Percentiles rank a stretch among this genome's conserved stretches.
These are phyloP conservation scores for Vanessa atalanta DNA, from an alignment of 1,140 invertebrate species.

Conservation along the genomic window DNA sequence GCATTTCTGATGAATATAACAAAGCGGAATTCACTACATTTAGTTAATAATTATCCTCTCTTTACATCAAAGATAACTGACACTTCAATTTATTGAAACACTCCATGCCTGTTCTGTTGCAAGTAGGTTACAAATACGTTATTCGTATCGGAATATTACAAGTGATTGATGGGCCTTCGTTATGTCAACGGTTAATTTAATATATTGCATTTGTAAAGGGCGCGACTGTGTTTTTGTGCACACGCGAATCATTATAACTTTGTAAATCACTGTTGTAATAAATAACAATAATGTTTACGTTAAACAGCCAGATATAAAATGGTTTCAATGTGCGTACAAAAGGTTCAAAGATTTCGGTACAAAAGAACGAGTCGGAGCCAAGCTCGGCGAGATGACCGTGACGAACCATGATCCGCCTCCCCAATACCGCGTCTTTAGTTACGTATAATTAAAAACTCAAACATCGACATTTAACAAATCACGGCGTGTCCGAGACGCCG, in stretches of 20 bases:
- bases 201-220: conserved; percentile 45
- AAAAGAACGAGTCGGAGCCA: conserved; percentile 34
- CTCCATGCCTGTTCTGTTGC: conserved; percentile 37
- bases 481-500: conserved; percentile 48
- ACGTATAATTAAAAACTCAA: conserved; percentile 78
- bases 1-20: not conserved
- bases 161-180: conserved; percentile 61
- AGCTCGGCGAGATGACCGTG: conserved; percentile 47
- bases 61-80: conserved; percentile 59
- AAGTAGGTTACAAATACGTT: conserved; percentile 58
- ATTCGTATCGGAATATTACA: conserved; percentile 50
- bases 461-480: conserved; percentile 73
- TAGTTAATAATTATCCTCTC: conserved; percentile 50
- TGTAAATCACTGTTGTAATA: conserved; percentile 19
- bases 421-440: conserved; percentile 71
- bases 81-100: conserved; percentile 65
- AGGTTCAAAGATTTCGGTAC: conserved; percentile 15
- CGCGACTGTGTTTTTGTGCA: conserved; percentile 7
- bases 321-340: conserved; percentile 17
- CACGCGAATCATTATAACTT: conserved; percentile 21
- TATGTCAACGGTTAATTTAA: conserved; percentile 65
- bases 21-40: conserved; percentile 1
- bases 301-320: conserved; percentile 19
- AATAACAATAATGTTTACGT: conserved; percentile 16
- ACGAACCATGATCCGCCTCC: conserved; percentile 63